Evolutionary conservation across 2,888 invertebrate genomes (phyloP).

Genomic region (Drosophila ezoana): DNA sequence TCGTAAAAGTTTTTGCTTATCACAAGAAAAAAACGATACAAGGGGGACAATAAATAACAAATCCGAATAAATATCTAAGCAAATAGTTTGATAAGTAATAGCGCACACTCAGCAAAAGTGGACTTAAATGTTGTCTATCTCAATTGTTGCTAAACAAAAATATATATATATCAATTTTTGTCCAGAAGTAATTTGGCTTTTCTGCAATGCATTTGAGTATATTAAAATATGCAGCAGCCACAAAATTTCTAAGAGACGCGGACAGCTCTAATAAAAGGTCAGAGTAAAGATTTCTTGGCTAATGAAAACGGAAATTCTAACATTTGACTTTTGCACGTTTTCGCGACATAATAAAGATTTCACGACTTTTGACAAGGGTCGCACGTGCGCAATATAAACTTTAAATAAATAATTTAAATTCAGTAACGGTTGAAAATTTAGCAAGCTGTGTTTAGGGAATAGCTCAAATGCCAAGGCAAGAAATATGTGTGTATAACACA

Average conservation of each 20-base stretch:
- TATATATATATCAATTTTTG: too few species aligned
- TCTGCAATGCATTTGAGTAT: too few species aligned
- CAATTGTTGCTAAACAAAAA: not conserved
- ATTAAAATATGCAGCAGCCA: too few species aligned
- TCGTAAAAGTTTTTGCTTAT: conserved; percentile 64
- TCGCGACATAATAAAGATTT: too few species aligned
- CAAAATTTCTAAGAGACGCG: too few species aligned
- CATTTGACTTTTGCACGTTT: not conserved
- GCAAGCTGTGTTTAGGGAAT: too few species aligned
- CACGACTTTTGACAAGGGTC: conserved; percentile 8
- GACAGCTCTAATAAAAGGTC: not conserved
- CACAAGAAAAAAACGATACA: conserved; percentile 18
- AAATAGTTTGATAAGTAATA: not conserved
- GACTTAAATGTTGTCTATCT: not conserved
- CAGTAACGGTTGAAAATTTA: too few species aligned
- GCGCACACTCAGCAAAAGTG: not conserved
- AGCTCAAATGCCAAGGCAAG: too few species aligned
- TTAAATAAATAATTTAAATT: not conserved
- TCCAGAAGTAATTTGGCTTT: too few species aligned
- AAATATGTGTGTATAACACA: too few species aligned
- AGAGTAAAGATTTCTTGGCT: not conserved
- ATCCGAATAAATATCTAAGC: not conserved
- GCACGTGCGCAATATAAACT: not conserved
- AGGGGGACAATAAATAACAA: conserved; percentile 48
- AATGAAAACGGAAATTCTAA: not conserved